Evolutionary conservation across 2,113 vertebrate genomes (phyloP).

Genomic region (Syngnathoides biaculeatus): DNA sequence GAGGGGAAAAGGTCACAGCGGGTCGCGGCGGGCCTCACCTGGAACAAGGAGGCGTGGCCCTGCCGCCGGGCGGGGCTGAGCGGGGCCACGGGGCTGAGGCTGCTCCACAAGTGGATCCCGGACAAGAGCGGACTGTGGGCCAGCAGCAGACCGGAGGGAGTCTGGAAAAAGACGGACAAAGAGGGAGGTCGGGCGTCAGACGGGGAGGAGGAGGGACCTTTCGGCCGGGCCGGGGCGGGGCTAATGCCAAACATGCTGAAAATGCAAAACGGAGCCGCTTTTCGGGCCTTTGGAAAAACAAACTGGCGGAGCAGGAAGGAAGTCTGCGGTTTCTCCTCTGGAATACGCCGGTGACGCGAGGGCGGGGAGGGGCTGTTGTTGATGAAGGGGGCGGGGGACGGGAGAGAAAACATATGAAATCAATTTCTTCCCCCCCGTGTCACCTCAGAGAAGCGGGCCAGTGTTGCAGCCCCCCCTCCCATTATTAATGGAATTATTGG

Average conservation of each 20-base stretch:
- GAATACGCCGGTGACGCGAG: conserved; percentile 51
- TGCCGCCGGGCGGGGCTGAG: conserved; percentile 93
- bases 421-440: conserved; percentile 70
- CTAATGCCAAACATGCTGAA: conserved; percentile 53
- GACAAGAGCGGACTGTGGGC: conserved; percentile 89
- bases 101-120: conserved; percentile 97
- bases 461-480: conserved; percentile 62
- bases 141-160: conserved; percentile 87
- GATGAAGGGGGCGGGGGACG: conserved; percentile 33
- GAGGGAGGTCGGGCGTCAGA: conserved; percentile 31
- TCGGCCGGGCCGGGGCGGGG: no score
- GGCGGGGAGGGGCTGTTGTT: conserved; percentile 35
- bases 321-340: conserved; percentile 65
- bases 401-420: conserved; percentile 72
- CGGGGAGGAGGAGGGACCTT: no score
- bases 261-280: conserved; percentile 45
- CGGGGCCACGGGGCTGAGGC: conserved; percentile 88
- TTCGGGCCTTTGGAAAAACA: conserved; percentile 66
- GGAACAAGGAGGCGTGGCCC: conserved; percentile 88
- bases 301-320: conserved; percentile 64
- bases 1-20: no score
- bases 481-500: conserved; percentile 72
- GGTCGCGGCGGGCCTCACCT: conserved; percentile 72
- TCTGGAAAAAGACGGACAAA: conserved; percentile 68
- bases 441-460: conserved; percentile 69